These are phyloP conservation scores for Aphrocallistes beatrix DNA, from an alignment of 37 sponge, comb jelly and placozoan species.

Conservation along the genomic window DNA sequence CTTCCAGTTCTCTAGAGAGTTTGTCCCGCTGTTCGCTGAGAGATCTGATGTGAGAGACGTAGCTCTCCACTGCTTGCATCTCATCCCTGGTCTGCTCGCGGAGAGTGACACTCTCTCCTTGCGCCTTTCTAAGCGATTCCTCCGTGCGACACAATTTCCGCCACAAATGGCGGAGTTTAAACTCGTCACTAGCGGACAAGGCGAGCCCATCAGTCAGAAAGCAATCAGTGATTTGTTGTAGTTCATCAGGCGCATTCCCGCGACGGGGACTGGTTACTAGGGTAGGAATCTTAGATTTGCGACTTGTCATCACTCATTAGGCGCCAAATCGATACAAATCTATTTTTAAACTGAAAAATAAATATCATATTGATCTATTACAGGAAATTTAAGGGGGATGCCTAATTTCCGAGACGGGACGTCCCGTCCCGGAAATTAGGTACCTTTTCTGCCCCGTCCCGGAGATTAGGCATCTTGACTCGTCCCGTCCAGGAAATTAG, in stretches of 20 bases:
- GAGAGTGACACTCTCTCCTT: neutral
- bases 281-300: conserved; percentile 8
- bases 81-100: conserved; percentile 8
- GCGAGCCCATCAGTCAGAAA: neutral
- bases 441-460: too few species aligned
- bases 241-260: conserved; percentile 6
- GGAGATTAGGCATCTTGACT: too few species aligned
- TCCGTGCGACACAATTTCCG: neutral
- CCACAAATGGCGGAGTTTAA: neutral
- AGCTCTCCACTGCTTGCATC: conserved; percentile 22
- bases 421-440: too few species aligned
- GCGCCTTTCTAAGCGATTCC: neutral
- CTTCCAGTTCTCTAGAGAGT: conserved; percentile 21
- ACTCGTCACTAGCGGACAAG: neutral
- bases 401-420: too few species aligned
- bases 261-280: neutral
- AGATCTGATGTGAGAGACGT: conserved; percentile 23
- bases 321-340: too few species aligned
- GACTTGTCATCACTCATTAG: too few species aligned
- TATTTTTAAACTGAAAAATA: too few species aligned
- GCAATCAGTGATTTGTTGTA: neutral
- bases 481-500: too few species aligned
- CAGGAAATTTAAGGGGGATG: too few species aligned
- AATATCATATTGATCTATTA: too few species aligned
- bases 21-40: conserved; percentile 24